Base-by-base conservation (phyloP, 2,797 vertebrate species). In the Mus spretus region DNA sequence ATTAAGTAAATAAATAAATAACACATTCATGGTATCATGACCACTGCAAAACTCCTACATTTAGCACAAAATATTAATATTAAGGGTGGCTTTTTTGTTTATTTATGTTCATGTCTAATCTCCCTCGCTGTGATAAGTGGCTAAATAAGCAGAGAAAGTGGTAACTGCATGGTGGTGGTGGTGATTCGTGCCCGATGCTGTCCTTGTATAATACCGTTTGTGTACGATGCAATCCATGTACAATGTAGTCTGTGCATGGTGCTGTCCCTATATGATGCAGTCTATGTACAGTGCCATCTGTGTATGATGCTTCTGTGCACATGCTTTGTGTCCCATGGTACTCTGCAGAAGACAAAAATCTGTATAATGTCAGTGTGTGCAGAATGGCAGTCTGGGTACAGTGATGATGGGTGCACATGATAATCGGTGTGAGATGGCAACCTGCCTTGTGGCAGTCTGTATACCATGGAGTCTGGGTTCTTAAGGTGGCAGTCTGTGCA, bases 31-130 rank as follows among this genome's bases (percentile, higher is more conserved):
- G 61, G 28, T 15, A 37, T 53, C 93, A 79, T 79, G 15, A 77
- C 79, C 20, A 75, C 50, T 81, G 44, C 65, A 90, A 95, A 90
- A 61, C 55, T 77, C 63, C 86, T 94, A 79, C 92, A 77, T 94
- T 83, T 84, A 87, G 91, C 81, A 44, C 47, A 81, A 77, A 86
- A 70, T 61, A 50, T 40, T 40, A 72, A 24, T 24, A 74, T 86
- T 34, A n/a, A 72, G 19, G 31, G 26, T 70, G 26, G 13, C 82
- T 90, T 67, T 10, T 67, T 72, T 72, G n/a, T 20, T 47, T 72
- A 77, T 83, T 34, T 75, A 7, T 37, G 40, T n/a, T 40, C 47
- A 20, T 63, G 70, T 75, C 50, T 74, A 53, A 37, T n/a, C 59
- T 94, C 37, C 40, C 89, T n/a, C 34, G 13, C 44, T 85, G 7